phyloP scores from a whole-genome alignment of 2,797 vertebrate genomes.

The Pantherophis vulpinus region DNA sequence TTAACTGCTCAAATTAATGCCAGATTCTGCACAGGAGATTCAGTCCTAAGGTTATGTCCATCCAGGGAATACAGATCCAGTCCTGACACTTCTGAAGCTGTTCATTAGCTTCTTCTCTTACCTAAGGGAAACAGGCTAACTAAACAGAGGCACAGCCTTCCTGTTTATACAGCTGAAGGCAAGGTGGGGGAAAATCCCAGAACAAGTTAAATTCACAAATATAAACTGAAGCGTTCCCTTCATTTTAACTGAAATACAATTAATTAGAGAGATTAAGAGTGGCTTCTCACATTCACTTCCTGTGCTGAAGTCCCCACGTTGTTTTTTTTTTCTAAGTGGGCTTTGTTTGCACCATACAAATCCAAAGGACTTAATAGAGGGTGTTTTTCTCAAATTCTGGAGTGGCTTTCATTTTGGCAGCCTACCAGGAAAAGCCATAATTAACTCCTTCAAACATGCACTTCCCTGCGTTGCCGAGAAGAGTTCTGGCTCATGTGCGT shows the following conservation, averaged over 20 bases:
- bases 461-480: not conserved
- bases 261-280: not conserved
- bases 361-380: not conserved
- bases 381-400: constrained; percentile 3
- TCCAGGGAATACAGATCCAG: not conserved
- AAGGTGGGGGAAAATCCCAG: constrained; percentile 22
- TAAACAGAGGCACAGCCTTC: constrained; percentile 3
- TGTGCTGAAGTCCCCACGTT: not conserved
- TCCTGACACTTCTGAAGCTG: constrained; percentile 12
- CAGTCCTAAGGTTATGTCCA: not conserved
- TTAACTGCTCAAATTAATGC: not conserved
- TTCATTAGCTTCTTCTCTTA: constrained; percentile 29
- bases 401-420: not conserved
- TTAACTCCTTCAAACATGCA: constrained; percentile 2
- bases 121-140: constrained; percentile 18
- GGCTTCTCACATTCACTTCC: not conserved
- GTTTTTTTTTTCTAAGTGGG: not conserved
- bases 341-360: not conserved
- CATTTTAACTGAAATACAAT: accelerated
- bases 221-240: not conserved
- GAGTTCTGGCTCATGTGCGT: not conserved
- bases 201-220: not conserved
- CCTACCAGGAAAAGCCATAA: not conserved
- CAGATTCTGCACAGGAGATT: not conserved
- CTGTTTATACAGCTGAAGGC: constrained; percentile 29